A percentile compares a stretch with the other conserved stretches of the same genome.
Conservation (phyloP, 2,888 invertebrate species). For the Apamea epomidion region DNA sequence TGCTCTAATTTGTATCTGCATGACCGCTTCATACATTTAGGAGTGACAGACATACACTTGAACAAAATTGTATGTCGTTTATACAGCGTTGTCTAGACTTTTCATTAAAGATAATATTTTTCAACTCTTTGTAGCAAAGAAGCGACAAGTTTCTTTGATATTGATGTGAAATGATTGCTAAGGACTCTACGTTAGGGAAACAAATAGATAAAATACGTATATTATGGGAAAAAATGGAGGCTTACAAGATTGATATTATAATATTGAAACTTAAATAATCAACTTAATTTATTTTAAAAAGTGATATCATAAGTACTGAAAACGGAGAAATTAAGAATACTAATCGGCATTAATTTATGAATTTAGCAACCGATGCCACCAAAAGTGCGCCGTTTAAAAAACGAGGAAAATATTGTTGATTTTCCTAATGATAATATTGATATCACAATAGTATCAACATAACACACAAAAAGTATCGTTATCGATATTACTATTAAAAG, state of each 20-base stretch:
- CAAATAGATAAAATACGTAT: neutral
- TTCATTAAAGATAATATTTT: conserved; percentile 44
- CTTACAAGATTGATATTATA: neutral
- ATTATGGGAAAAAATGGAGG: neutral
- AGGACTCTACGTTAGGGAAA: neutral
- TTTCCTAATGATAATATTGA: conserved; percentile 10
- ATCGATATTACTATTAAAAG: neutral
- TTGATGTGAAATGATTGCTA: neutral
- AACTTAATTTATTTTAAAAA: neutral
- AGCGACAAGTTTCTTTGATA: neutral
- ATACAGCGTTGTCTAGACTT: conserved; percentile 48
- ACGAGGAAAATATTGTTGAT: neutral
- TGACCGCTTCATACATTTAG: conserved; percentile 36
- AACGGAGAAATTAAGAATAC: neutral
- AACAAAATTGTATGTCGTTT: conserved; percentile 33
- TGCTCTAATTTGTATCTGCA: conserved; percentile 48
- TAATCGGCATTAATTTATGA: neutral
- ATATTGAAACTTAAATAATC: neutral
- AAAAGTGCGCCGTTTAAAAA: neutral
- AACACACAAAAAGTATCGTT: neutral
- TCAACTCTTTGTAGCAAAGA: conserved; percentile 18
- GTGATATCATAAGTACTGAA: neutral
- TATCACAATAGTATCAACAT: conserved; percentile 4
- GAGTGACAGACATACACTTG: conserved; percentile 28
- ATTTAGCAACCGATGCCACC: neutral